Evolutionary conservation across 2,113 vertebrate species (phyloP), one percentile per base, ranked within the genome.

Genomic region (Serranochromis macrocephalus): DNA sequence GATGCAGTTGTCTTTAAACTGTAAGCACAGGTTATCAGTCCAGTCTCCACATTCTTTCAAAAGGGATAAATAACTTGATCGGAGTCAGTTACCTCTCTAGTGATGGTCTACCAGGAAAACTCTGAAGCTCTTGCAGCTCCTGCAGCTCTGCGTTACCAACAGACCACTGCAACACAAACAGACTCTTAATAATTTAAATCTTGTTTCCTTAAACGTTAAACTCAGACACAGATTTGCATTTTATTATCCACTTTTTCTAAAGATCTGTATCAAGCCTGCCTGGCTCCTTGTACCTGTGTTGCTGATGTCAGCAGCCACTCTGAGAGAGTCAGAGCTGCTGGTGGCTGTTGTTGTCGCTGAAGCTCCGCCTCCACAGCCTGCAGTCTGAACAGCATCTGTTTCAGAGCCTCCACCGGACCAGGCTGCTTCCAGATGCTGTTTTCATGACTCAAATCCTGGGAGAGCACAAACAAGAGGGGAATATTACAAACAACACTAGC

Each of bases 301-400:
- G 31, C 61, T 4, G 86, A 42, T 3, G 45, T 14, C 24, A 82
- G 83, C 36, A 3, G 45, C 19, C 17, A 3, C 7, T 49, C 71
- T 4, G 47, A 2, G 4, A 16, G 5, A 3, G 45, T 3, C 3
- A 57, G 13, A 11, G 49, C 36, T 16, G 1, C 33, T 21, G 84
- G 61, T 7, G 73, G 16, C 45, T 58, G 66, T 2, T 80, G 86
- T 12, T 17, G 75, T 4, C 45, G 31, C 80, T 93, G 87, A 31
- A 95, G 91, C 90, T 93, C 88, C 2, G 81, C 75, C 73, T 95
- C 94, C 85, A 95, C 91, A 1, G 91, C 80, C 91, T 95, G 91
- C 13, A 95, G 91, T 55, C 93, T 87, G 88, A 95, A 95, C 51
- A 95, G 84, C 88, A 94, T 94, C 91, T 94, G 94, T 17, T 95